These are phyloP conservation scores for Smithornis capensis DNA, from an alignment of 2,113 vertebrate genomes.

Conservation along the genomic window DNA sequence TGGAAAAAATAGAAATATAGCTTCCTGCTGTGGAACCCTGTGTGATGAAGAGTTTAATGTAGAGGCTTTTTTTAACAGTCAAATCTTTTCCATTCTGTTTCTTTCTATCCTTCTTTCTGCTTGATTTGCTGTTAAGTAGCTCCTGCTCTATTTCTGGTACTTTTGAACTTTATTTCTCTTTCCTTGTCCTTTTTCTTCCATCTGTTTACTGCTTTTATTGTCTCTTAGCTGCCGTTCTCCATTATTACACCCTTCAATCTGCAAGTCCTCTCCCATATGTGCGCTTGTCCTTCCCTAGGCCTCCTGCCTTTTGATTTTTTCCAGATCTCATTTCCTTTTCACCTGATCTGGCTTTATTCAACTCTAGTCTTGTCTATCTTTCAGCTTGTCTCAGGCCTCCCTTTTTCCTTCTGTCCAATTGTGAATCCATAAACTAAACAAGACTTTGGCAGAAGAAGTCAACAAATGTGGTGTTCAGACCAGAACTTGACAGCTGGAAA, in stretches of 20 bases:
- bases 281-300: conserved; percentile 24
- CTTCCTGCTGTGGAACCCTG: background rate
- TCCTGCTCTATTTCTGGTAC: conserved; percentile 24
- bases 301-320: conserved; percentile 22
- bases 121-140: background rate
- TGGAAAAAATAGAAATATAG: background rate
- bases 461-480: conserved; percentile 56
- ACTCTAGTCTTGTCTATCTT: conserved; percentile 43
- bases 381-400: background rate
- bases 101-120: background rate
- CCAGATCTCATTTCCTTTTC: conserved; percentile 42
- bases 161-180: conserved; percentile 42
- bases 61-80: background rate
- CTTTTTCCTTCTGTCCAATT: conserved; percentile 52
- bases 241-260: conserved; percentile 45
- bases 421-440: conserved; percentile 58
- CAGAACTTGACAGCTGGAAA: conserved; percentile 35
- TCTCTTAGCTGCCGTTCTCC: conserved; percentile 36
- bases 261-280: conserved; percentile 23
- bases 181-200: conserved; percentile 17
- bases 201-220: conserved; percentile 38
- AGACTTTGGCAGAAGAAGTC: conserved; percentile 51
- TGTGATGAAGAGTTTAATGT: background rate
- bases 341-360: conserved; percentile 48
- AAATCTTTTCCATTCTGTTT: background rate